These are phyloP conservation scores for Lagria hirta DNA, from an alignment of 2,888 invertebrate species.

Conservation along the genomic window DNA sequence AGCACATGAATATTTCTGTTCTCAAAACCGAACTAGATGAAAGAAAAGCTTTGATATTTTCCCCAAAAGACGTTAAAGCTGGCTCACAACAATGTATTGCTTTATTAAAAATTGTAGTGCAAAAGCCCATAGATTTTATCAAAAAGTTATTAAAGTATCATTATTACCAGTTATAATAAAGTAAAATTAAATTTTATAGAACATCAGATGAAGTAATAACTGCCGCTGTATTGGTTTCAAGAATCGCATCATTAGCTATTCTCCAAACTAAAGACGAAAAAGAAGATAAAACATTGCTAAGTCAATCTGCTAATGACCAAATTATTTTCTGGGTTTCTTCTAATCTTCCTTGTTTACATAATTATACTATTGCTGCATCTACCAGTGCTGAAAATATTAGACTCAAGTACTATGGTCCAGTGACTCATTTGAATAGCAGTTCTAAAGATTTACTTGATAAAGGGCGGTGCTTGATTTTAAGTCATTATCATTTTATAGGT, in stretches of 20 bases:
- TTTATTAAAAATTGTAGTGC: no score
- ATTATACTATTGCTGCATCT: constrained; percentile 48
- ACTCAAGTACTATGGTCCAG: constrained; percentile 47
- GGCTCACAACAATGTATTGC: constrained; percentile 42
- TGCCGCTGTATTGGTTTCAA: no score
- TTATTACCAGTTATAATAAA: not conserved
- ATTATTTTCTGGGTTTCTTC: constrained; percentile 49
- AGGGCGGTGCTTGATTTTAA: constrained; percentile 45
- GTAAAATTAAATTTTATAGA: not conserved
- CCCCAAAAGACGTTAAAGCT: constrained; percentile 41
- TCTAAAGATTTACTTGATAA: constrained; percentile 40
- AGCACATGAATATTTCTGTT: constrained; percentile 53
- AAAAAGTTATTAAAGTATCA: no score
- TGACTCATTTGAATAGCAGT: constrained; percentile 41
- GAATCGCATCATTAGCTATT: no score
- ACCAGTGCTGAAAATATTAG: constrained; percentile 44
- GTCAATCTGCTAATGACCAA: no score
- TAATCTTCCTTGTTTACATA: constrained; percentile 42
- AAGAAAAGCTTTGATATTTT: constrained; percentile 44
- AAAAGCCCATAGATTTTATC: no score
- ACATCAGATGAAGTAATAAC: no score
- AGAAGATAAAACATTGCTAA: no score
- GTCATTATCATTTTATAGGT: constrained; percentile 39
- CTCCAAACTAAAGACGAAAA: no score
- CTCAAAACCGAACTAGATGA: constrained; percentile 42